Base-by-base conservation (phyloP, 37 sponge, comb jelly and placozoan species). In the Halisarca cf. caerulea region DNA sequence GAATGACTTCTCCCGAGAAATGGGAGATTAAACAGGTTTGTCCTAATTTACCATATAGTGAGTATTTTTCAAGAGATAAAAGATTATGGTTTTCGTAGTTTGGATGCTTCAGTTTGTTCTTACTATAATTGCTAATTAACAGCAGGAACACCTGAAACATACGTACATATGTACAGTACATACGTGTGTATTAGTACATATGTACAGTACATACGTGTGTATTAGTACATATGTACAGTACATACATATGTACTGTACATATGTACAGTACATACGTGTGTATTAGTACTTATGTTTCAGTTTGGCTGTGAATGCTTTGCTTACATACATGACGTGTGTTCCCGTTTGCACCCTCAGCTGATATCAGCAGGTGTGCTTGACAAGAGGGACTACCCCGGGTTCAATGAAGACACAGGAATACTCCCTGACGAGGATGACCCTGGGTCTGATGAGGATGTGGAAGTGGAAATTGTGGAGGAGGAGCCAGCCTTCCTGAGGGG, bases 11-110 rank as follows among this genome's bases (percentile, higher is more conserved):
- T n/a, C 99, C 99, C 0, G 99, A 98, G 80, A 91, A 90, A 54
- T 98, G 99, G 99, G 99, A 98, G 86, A 88, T 98, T 66, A 94
- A 98, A 51, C 97, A 96, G 83, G 84, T 83, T n/a, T 6, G 27
- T 37, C 21, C 61, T 23, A n/a, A 24, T 14, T n/a, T n/a, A n/a
- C n/a, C n/a, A n/a, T n/a, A n/a, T n/a, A n/a, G n/a, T n/a, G n/a
- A n/a, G n/a, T n/a, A n/a, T n/a, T n/a, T n/a, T n/a, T n/a, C n/a
- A n/a, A n/a, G n/a, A n/a, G n/a, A 9, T 3, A 14, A 28, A 27
- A 3, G 58, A 25, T 33, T 32, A 33, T 3, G 34, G 33, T 28
- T 15, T 6, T 35, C 40, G 21, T 18, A 45, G 28, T 7, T 24
- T 44, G 55, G 21, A 37, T 75, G 5, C 35, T 36, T 21, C 35